Base-by-base conservation (phyloP, 2,797 vertebrate genomes). In the Rhinichthys osculus region DNA sequence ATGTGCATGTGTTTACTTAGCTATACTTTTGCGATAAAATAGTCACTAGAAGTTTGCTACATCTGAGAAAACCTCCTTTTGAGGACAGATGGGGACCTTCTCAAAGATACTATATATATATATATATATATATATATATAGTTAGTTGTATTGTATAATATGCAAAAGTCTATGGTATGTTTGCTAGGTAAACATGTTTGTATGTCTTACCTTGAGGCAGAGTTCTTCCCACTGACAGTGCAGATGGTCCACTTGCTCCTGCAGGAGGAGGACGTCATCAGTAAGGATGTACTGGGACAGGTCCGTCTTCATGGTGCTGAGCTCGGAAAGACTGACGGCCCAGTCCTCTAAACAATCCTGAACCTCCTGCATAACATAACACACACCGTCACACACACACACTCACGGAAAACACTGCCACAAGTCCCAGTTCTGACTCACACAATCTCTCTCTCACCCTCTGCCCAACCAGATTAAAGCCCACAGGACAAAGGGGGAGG, bases 191-290 rank as follows among this genome's bases (percentile, higher is more conserved):
- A 47, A 67, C 5, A 59, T 30, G 27, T 78, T 13, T 78, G 47
- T 52, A 21, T 27, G 13, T 76, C 91, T 89, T 54, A 99, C 98
- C 92, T 96, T 92, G 4, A 97, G 86, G 89, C 97, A 97, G 50
- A 99, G 97, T 33, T 96, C 97, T 91, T 98, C 98, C 98, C 98
- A 99, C 91, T 98, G 97, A 85, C 95, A 89, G 94, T 96, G 95
- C 88, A 99, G 89, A 84, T 96, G 95, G 47, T 96, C 96, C 54
- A 96, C 96, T 90, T 97, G 97, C 88, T 98, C 96, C 91, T 95
- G 92, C 80, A 98, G 93, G 88, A 98, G 93, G 91, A 96, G 87
- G 76, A 95, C 87, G 64, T 98, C 97, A 74, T 98, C 96, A 0
- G 92, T 90, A 17, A 97, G 94, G 93, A 97, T 92, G 92, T 95